These are phyloP conservation scores for Eretmochelys imbricata DNA, from an alignment of 2,113 vertebrate species.

Conservation along the genomic window DNA sequence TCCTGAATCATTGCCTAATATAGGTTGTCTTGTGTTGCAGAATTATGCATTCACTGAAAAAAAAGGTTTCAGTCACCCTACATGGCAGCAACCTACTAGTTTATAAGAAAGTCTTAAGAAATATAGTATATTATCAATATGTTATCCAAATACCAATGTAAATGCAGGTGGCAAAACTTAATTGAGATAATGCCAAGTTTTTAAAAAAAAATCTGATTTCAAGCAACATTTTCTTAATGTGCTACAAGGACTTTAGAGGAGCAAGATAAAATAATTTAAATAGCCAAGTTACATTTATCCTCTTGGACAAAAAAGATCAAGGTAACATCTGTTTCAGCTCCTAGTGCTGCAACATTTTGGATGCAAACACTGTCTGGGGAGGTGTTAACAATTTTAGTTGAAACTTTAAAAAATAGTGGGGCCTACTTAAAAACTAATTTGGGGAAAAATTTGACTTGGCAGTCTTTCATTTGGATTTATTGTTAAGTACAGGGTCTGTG, in stretches of 20 bases:
- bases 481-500: constrained; percentile 49
- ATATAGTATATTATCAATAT: accelerated
- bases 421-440: constrained; percentile 60
- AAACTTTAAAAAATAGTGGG: not conserved
- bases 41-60: not conserved
- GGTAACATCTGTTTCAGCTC: not conserved
- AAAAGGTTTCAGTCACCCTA: not conserved
- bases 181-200: not conserved
- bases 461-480: constrained; percentile 56
- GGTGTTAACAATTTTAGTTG: not conserved
- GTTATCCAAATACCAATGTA: not conserved
- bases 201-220: not conserved
- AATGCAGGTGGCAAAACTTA: not conserved
- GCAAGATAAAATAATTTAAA: not conserved
- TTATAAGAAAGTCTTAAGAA: not conserved
- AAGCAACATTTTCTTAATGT: not conserved
- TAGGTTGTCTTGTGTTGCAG: constrained; percentile 16
- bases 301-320: not conserved
- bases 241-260: not conserved
- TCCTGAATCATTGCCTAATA: constrained; percentile 57
- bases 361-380: not conserved
- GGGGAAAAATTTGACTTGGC: constrained; percentile 13
- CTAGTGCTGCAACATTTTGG: not conserved
- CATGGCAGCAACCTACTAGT: not conserved
- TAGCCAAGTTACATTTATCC: not conserved